Percentiles rank a stretch among this genome's conserved stretches.
These are phyloP conservation scores for Aspidiotus rigidus DNA, from an alignment of 2,888 invertebrate species.

Conservation along the genomic window DNA sequence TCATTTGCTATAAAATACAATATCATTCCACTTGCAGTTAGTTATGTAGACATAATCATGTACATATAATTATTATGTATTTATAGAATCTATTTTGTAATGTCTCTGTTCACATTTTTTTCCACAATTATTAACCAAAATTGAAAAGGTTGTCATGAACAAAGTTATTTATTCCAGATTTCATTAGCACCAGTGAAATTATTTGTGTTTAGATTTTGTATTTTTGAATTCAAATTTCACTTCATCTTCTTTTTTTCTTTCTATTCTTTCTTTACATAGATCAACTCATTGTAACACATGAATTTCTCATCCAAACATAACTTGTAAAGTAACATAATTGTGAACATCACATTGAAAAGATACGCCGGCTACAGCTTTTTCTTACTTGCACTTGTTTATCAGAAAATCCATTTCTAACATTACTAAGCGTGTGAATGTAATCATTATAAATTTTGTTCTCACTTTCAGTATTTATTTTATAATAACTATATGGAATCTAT, in stretches of 20 bases:
- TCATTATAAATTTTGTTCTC: background rate
- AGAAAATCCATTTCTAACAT: conserved; percentile 12
- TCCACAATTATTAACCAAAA: too few species aligned
- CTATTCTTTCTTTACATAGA: background rate
- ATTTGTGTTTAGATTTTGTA: background rate
- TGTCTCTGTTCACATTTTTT: too few species aligned
- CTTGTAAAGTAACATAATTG: too few species aligned
- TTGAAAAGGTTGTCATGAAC: too few species aligned
- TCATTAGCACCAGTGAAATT: background rate
- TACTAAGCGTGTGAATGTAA: conserved; percentile 13
- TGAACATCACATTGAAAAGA: background rate
- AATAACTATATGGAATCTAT: conserved; percentile 3
- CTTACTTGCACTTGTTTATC: background rate
- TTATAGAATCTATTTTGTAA: too few species aligned
- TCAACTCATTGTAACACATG: background rate
- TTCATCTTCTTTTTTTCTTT: conserved; percentile 10
- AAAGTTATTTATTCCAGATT: too few species aligned
- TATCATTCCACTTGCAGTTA: too few species aligned
- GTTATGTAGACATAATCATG: too few species aligned
- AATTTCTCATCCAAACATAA: too few species aligned
- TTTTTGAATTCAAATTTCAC: background rate
- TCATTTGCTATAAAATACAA: too few species aligned
- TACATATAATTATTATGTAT: too few species aligned
- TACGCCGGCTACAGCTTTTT: background rate
- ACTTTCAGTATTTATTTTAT: conserved; percentile 24